These are phyloP conservation scores for Toxotes jaculatrix DNA, from an alignment of 2,113 vertebrate species.

Conservation along the genomic window DNA sequence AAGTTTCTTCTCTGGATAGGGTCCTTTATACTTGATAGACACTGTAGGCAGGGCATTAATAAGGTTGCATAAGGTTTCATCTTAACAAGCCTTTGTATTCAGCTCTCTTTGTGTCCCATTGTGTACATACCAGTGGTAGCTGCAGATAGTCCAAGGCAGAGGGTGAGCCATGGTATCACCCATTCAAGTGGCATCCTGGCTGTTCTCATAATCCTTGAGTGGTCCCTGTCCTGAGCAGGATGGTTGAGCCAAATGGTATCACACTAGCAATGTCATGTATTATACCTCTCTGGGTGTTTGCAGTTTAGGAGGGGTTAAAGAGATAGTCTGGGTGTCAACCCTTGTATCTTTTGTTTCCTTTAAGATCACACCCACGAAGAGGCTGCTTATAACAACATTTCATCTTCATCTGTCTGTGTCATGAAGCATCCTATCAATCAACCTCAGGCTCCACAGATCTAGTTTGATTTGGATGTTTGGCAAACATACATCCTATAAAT, in stretches of 20 bases:
- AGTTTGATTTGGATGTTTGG: not conserved
- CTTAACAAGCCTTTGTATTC: not conserved
- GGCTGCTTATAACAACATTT: slow-evolving; percentile 31
- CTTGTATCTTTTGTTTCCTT: slow-evolving; percentile 7
- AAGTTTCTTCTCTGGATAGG: not conserved
- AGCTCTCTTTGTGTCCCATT: not conserved
- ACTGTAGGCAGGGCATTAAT: not conserved
- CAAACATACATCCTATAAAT: not conserved
- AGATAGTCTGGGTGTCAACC: slow-evolving; percentile 41
- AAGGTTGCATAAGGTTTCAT: not conserved
- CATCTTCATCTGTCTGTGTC: not conserved
- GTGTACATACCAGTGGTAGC: slow-evolving; percentile 48
- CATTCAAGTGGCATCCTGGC: slow-evolving; percentile 56
- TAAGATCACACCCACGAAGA: slow-evolving; percentile 46
- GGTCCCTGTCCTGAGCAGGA: not conserved
- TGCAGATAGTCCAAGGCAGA: slow-evolving; percentile 50
- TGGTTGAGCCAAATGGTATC: slow-evolving; percentile 5
- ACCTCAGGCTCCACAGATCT: not conserved
- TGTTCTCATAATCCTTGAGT: slow-evolving; percentile 39
- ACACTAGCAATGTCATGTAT: not conserved
- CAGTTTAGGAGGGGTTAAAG: slow-evolving; percentile 59
- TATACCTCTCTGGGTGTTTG: slow-evolving; percentile 64
- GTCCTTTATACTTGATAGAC: not conserved
- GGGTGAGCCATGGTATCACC: slow-evolving; percentile 64
- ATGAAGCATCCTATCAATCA: not conserved